Evolutionary conservation across 2,888 invertebrate genomes (phyloP).

Genomic region (Dugesia japonica): DNA sequence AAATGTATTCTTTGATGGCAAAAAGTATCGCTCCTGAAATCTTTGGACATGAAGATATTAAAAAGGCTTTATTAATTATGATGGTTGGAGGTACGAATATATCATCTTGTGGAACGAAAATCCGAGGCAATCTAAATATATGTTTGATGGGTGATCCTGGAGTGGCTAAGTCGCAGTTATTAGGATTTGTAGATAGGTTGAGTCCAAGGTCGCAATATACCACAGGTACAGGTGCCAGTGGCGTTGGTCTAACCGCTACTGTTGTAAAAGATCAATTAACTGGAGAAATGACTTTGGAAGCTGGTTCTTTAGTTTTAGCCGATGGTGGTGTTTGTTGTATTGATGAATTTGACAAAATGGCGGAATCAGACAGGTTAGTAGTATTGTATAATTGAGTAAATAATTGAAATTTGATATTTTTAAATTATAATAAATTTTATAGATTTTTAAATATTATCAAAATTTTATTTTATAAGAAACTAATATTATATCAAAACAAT

Average conservation of each 20-base stretch:
- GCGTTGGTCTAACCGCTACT: conserved; percentile 94
- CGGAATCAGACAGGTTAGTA: conserved; percentile 62
- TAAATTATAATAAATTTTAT: too few relatives aligned
- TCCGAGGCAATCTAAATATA: conserved; percentile 63
- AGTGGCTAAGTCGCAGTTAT: conserved; percentile 90
- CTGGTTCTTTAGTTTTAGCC: conserved; percentile 83
- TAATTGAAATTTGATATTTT: too few relatives aligned
- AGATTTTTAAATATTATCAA: too few relatives aligned
- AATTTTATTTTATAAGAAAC: too few relatives aligned
- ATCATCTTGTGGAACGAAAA: conserved; percentile 60
- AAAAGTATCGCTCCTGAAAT: conserved; percentile 90
- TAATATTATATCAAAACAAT: too few relatives aligned
- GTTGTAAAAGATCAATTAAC: conserved; percentile 92
- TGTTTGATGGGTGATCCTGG: conserved; percentile 69
- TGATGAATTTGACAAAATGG: conserved; percentile 99
- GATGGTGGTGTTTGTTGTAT: conserved; percentile 96
- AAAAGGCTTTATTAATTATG: conserved; percentile 78
- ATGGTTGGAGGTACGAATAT: conserved; percentile 63
- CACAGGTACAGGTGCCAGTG: conserved; percentile 83
- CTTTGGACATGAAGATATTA: conserved; percentile 89
- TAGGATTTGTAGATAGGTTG: conserved; percentile 79
- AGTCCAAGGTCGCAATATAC: conserved; percentile 71
- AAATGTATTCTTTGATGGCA: conserved; percentile 79
- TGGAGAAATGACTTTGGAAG: conserved; percentile 56
- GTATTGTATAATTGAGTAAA: too few relatives aligned